phyloP scores from a whole-genome alignment of 2,888 invertebrate species.

The Atherix ibis region DNA sequence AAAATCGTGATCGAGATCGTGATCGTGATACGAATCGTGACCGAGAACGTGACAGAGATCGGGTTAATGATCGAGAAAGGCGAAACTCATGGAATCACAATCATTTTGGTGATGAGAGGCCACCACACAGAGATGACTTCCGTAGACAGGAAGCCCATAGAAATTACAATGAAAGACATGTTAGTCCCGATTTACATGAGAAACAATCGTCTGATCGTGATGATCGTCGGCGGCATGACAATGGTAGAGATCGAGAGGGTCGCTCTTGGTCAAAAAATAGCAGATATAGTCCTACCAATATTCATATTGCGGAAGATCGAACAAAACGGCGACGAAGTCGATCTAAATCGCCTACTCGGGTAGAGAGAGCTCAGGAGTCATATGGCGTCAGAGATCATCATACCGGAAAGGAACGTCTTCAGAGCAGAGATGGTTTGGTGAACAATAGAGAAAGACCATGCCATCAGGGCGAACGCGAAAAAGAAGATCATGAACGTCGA shows the following conservation, averaged over 20 bases:
- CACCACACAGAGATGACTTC: constrained; percentile 3
- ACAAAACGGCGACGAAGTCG: constrained; percentile 6
- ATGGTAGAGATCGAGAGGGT: constrained; percentile 6
- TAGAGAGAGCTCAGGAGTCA: constrained; percentile 5
- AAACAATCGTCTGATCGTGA: constrained; percentile 7
- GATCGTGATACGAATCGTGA: no score
- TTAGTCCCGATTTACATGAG: constrained; percentile 7
- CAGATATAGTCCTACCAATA: constrained; percentile 2
- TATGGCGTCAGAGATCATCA: constrained; percentile 3
- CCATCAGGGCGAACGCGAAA: constrained; percentile 21
- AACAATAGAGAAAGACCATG: constrained; percentile 25
- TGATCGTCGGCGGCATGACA: constrained; percentile 6
- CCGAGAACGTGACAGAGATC: no score
- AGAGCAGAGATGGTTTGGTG: constrained; percentile 14
- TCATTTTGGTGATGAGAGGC: constrained; percentile 6
- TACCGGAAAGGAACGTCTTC: constrained; percentile 9
- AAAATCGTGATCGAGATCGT: no score
- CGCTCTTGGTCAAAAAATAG: constrained; percentile 11
- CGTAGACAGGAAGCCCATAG: constrained; percentile 4
- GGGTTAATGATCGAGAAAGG: constrained; percentile 3
- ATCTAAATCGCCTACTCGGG: constrained; percentile 7
- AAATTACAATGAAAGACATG: constrained; percentile 5
- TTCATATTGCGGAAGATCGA: background rate
- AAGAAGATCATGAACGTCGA: constrained; percentile 22
- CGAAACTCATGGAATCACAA: constrained; percentile 9